phyloP scores from a whole-genome alignment of 2,113 vertebrate species.

The Trematocara marginatum region DNA sequence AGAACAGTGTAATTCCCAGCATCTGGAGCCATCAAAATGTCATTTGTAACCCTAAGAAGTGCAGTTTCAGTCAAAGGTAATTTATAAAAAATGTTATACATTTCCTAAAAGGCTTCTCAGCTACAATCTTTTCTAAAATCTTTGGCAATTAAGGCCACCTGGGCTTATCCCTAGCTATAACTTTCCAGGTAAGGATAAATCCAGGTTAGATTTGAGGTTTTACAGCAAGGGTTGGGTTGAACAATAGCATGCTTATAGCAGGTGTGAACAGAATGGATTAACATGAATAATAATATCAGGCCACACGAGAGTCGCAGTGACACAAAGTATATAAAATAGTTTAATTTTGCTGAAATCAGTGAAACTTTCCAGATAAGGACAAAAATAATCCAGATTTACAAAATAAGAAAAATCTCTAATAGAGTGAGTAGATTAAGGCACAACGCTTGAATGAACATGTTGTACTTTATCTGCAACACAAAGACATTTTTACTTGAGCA shows the following conservation, averaged over 20 bases:
- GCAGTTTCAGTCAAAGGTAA: background rate
- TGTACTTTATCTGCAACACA: background rate
- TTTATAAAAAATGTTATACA: background rate
- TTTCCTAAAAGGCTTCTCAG: background rate
- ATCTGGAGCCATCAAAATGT: background rate
- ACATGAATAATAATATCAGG: background rate
- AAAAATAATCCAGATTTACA: background rate
- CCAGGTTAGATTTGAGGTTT: background rate
- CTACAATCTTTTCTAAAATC: background rate
- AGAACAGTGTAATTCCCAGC: background rate
- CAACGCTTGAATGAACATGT: background rate
- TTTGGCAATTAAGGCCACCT: background rate
- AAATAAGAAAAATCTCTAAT: background rate
- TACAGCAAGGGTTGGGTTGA: background rate
- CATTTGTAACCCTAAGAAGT: accelerated
- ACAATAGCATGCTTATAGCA: background rate
- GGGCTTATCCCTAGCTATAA: background rate
- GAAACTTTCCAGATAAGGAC: background rate
- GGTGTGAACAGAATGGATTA: background rate
- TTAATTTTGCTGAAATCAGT: background rate
- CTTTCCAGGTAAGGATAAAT: background rate
- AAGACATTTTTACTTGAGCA: background rate
- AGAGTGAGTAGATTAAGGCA: background rate
- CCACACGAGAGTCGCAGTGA: background rate
- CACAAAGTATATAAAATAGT: background rate